These are phyloP conservation scores for Oligia fasciuncula DNA, from an alignment of 2,888 invertebrate species.

Conservation along the genomic window DNA sequence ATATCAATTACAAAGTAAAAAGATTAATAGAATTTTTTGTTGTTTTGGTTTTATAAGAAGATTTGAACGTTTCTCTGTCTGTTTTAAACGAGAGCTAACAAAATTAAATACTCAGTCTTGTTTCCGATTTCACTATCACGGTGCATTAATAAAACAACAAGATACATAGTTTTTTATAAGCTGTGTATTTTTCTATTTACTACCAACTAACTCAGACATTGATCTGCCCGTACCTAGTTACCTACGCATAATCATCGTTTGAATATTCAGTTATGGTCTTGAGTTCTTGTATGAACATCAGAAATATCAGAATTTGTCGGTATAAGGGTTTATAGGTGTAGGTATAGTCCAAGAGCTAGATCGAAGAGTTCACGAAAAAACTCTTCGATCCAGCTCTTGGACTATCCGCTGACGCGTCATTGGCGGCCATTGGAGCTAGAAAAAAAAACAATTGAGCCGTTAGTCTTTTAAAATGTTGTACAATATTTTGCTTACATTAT, in stretches of 20 bases:
- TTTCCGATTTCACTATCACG: background rate
- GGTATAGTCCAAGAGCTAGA: too few relatives aligned
- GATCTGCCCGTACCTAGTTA: background rate
- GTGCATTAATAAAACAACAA: background rate
- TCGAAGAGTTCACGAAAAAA: too few relatives aligned
- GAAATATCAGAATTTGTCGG: too few relatives aligned
- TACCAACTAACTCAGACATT: background rate
- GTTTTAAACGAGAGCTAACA: background rate
- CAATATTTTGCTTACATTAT: too few relatives aligned
- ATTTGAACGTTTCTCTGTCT: background rate
- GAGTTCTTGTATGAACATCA: background rate
- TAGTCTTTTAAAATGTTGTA: too few relatives aligned
- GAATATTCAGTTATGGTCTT: background rate
- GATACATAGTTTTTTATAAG: background rate
- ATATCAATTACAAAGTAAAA: background rate
- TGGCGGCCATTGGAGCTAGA: too few relatives aligned
- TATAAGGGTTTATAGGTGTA: too few relatives aligned
- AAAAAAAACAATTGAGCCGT: too few relatives aligned
- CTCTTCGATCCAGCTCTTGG: too few relatives aligned
- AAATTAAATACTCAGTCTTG: slow-evolving; percentile 1
- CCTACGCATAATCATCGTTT: background rate
- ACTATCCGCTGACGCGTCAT: too few relatives aligned
- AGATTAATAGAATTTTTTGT: too few relatives aligned
- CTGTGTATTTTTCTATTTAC: background rate
- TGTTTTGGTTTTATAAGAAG: background rate